Percentiles rank a stretch among this genome's conserved stretches.
Conservation (phyloP, 2,797 vertebrate species). For the Poeciliopsis infans region DNA sequence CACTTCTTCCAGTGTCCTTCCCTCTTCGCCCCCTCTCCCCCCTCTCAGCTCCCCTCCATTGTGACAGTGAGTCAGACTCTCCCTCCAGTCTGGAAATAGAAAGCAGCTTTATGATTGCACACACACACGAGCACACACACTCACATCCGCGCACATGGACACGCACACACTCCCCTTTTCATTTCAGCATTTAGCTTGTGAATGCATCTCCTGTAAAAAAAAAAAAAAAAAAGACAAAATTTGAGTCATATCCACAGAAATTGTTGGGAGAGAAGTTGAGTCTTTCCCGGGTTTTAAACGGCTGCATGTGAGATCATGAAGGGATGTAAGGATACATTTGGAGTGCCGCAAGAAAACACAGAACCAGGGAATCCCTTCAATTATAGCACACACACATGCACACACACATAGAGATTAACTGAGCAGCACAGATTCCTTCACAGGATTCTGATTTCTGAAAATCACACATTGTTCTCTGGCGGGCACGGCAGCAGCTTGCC, state of each 20-base stretch:
- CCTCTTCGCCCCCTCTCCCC: not conserved
- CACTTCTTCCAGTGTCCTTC: constrained; percentile 1
- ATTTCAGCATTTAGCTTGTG: constrained; percentile 54
- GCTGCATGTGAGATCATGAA: constrained; percentile 52
- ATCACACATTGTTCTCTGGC: constrained; percentile 32
- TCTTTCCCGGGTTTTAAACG: not conserved
- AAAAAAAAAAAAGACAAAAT: not conserved
- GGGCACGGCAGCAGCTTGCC: constrained; percentile 66
- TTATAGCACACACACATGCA: constrained; percentile 11
- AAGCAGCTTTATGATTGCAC: constrained; percentile 37
- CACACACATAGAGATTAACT: not conserved
- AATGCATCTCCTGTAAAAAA: constrained; percentile 29
- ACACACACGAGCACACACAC: not conserved
- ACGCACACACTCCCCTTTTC: constrained; percentile 11
- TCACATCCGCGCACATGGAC: not conserved
- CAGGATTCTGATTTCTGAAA: constrained; percentile 21
- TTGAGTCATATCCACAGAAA: not conserved
- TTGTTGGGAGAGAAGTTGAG: not conserved
- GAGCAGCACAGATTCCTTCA: too few species aligned
- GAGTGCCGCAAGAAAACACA: constrained; percentile 42
- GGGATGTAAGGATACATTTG: constrained; percentile 41
- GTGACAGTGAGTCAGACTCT: constrained; percentile 78
- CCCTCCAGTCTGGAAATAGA: constrained; percentile 67
- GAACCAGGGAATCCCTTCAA: constrained; percentile 76
- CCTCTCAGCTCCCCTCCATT: constrained; percentile 28